Base-by-base conservation (phyloP, 2,113 vertebrate species). In the Daphoenositta chrysoptera region DNA sequence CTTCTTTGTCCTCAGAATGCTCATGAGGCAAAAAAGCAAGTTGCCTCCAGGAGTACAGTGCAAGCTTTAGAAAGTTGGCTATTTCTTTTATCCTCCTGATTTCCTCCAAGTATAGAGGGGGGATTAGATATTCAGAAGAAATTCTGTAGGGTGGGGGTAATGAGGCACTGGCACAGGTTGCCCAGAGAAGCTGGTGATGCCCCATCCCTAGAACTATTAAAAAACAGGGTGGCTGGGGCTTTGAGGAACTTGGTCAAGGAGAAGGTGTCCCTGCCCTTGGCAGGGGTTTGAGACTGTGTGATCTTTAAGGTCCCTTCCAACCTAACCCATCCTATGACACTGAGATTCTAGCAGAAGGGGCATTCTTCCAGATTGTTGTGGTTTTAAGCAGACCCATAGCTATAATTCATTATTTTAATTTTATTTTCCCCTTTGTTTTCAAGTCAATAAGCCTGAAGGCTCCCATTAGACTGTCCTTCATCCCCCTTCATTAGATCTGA, bases 181-280 rank as follows among this genome's bases (percentile, higher is more conserved):
- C 8, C 27, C 13, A 65, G 23, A 39, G 15, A 24, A 33, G 5
- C 0, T 1, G 0, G 10, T 8, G 6, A 37, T 65, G 8, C 3
- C 28, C 19, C 11, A 12, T n/a, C 13, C 6, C 23, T 16, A 26
- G 23, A 53, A 53, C 3, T 53, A n/a, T 45, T 66, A 44, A 51
- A 39, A 39, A 20, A 5, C 37, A 33, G 37, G 7, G 20, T 66
- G 1, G 4, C 5, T 51, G 22, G 23, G 26, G 28, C 45, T 66
- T 58, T 45, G 23, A 66, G 9, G 7, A 63, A 10, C 7, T n/a
- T 63, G 28, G 10, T 63, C 15, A 30, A 54, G 7, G 17, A 63
- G 19, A 45, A 64, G 15, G 13, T 35, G 35, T 48, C 42, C 20
- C 7, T 66, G 51, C 4, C 17, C 14, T 48, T 35, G 21, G 14